These are phyloP conservation scores for Anoplolepis gracilipes DNA, from an alignment of 1,140 invertebrate species.

Conservation along the genomic window DNA sequence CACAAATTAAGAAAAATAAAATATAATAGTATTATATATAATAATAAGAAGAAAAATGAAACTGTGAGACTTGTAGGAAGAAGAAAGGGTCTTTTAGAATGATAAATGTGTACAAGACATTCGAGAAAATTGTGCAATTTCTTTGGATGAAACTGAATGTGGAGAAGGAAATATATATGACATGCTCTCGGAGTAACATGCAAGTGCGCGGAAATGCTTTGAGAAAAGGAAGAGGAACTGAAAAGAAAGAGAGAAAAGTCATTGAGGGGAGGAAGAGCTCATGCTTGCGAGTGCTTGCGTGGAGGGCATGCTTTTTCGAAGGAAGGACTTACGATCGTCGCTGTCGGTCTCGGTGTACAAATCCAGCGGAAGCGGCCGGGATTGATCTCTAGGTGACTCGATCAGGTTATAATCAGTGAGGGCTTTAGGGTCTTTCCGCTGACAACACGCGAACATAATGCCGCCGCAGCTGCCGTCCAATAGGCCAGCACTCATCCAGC, in stretches of 20 bases:
- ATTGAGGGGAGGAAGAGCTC: not conserved
- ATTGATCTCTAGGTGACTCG: slow-evolving; percentile 89
- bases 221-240: no score
- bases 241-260: not conserved
- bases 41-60: no score
- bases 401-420: slow-evolving; percentile 83
- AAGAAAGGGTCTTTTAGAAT: no score
- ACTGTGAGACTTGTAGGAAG: no score
- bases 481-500: slow-evolving; percentile 95
- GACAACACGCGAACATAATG: slow-evolving; percentile 95
- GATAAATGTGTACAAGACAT: no score
- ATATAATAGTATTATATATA: no score
- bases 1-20: not conserved
- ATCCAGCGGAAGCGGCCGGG: slow-evolving; percentile 87
- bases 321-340: slow-evolving; percentile 85
- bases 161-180: not conserved
- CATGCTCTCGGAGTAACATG: not conserved
- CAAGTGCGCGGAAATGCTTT: not conserved
- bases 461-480: slow-evolving; percentile 94
- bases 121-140: not conserved
- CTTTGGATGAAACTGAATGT: not conserved
- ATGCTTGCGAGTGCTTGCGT: slow-evolving; percentile 50
- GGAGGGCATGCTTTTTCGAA: slow-evolving; percentile 71
- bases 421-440: slow-evolving; percentile 90
- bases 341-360: slow-evolving; percentile 85